Percentiles rank a stretch among this genome's conserved stretches.
These are phyloP conservation scores for Chlorops oryzae DNA, from an alignment of 1,140 invertebrate species.

Conservation along the genomic window DNA sequence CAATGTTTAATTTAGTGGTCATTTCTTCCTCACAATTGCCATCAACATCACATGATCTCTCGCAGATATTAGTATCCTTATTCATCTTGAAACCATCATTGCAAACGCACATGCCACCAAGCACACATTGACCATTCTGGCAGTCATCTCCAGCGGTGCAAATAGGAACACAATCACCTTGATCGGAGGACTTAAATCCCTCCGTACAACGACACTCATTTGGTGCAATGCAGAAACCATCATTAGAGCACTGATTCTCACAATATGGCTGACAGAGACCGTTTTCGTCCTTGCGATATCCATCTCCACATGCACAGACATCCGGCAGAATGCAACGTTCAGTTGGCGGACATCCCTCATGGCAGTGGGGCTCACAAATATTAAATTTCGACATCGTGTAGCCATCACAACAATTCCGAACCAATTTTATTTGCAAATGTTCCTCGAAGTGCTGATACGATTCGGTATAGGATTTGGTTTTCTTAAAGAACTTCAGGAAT, in stretches of 20 bases:
- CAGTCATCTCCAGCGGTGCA: constrained; percentile 1
- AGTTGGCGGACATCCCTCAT: background rate
- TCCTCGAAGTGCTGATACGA: background rate
- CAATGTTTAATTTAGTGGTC: too few relatives aligned
- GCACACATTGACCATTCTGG: background rate
- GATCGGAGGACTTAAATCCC: background rate
- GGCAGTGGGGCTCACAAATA: constrained; percentile 7
- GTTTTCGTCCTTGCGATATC: background rate
- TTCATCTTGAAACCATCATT: too few relatives aligned
- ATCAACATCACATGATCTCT: too few relatives aligned
- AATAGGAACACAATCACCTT: background rate
- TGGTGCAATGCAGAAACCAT: constrained; percentile 2
- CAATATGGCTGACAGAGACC: background rate
- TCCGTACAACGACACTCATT: constrained; percentile 2
- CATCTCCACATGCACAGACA: constrained; percentile 5
- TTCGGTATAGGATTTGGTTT: background rate
- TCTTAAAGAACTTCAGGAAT: background rate
- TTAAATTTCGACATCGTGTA: background rate
- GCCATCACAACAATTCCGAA: constrained; percentile 3
- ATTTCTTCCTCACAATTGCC: too few relatives aligned
- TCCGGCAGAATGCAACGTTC: constrained; percentile 6
- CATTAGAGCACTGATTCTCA: background rate
- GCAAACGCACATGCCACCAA: background rate
- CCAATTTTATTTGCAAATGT: background rate
- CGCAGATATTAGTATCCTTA: too few relatives aligned